Evolutionary conservation across 2,797 vertebrate genomes (phyloP), one percentile per base, ranked within the genome.

Genomic region (Falco naumanni): DNA sequence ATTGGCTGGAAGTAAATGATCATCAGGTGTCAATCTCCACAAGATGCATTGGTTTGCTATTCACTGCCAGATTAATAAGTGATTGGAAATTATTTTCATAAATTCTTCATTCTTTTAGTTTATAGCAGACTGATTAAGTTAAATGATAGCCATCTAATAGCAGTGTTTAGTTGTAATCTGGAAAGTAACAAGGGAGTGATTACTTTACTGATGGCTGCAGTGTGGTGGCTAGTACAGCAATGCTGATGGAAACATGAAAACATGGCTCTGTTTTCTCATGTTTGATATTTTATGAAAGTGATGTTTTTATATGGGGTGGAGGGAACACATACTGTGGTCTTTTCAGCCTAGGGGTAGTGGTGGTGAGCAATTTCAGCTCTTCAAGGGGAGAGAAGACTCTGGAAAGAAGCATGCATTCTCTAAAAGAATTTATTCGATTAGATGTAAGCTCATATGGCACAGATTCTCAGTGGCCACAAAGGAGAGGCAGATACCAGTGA

Each of bases 1-100:
- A 97, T 97, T 96, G 96, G 84, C 87, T 97, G 89, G 81, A 98
- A 97, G 95, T 94, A 97, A 95, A 97, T 86, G 94, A 93, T 97
- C 79, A 97, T 95, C 80, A 94, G 87, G 53, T 95, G 91, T 95
- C 90, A 87, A n/a, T 95, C 88, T 97, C 74, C 74, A 47, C 45
- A 64, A 81, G 92, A 97, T 68, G 81, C 54, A 84, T 96, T 9
- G 51, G 79, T 95, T 97, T 96, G 77, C 82, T 96, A 18, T 93
- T 95, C 37, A 28, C 54, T 90, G 74, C 39, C 77, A 94, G 83
- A 96, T 97, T 70, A 97, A 53, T 80, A 94, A 97, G 76, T 66
- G 78, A 82, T 88, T 97, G 85, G 95, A 91, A 97, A 94, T 96
- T 79, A 83, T 79, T 82, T 83, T 53, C 33, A 78, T 93, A 0